Evolutionary conservation across 2,888 invertebrate species (phyloP).

Genomic region (Busseola fusca): DNA sequence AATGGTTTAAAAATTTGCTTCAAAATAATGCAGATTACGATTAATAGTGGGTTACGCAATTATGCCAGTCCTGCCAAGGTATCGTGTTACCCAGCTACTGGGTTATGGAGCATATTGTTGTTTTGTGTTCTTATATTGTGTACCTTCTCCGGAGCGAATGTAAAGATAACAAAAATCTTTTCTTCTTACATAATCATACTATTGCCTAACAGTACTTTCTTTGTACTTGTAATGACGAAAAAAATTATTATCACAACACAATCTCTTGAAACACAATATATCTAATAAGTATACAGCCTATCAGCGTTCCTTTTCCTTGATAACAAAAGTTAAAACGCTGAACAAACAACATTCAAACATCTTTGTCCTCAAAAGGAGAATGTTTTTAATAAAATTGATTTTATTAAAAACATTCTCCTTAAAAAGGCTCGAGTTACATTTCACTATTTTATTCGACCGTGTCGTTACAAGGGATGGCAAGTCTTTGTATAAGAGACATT

Average conservation of each 20-base stretch:
- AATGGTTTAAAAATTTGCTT: no score
- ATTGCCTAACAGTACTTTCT: not conserved
- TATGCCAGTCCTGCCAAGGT: no score
- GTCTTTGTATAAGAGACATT: slow-evolving; percentile 40
- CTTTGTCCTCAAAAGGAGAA: slow-evolving; percentile 26
- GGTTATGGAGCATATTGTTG: not conserved
- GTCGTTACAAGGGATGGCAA: slow-evolving; percentile 24
- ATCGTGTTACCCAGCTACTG: not conserved
- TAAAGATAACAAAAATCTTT: no score
- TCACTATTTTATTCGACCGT: slow-evolving; percentile 27
- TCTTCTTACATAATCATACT: not conserved
- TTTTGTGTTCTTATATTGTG: no score
- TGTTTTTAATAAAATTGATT: no score
- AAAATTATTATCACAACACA: not conserved
- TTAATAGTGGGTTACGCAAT: no score
- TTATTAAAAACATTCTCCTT: slow-evolving; percentile 7
- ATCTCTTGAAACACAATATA: not conserved
- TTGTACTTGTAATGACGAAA: not conserved
- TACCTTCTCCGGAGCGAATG: no score
- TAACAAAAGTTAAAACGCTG: slow-evolving; percentile 22
- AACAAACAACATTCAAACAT: slow-evolving; percentile 29
- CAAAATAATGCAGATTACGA: no score
- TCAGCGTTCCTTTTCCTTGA: slow-evolving; percentile 3
- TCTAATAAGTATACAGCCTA: not conserved
- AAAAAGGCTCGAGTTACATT: slow-evolving; percentile 22